Conservation (phyloP, 2,797 vertebrate genomes). For the Euphonia xanthogaster region DNA sequence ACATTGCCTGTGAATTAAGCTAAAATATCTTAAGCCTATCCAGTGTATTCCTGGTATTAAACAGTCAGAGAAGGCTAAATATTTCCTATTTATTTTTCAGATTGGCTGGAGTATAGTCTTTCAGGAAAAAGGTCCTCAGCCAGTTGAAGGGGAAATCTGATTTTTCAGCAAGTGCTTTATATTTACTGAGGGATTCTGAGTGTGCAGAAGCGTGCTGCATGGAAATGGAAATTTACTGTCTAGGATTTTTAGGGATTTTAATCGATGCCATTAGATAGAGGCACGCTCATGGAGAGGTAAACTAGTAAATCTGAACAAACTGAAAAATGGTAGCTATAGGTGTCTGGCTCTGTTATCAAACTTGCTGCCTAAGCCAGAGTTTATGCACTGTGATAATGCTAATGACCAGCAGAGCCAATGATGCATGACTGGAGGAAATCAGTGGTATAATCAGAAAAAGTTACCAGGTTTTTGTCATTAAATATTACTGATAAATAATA, state of each 20-base stretch:
- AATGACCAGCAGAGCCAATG: constrained; percentile 75
- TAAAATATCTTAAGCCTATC: constrained; percentile 3
- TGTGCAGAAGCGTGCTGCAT: constrained; percentile 15
- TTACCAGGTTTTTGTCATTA: constrained; percentile 80
- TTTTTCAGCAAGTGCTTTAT: constrained; percentile 48
- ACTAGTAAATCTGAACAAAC: constrained; percentile 67
- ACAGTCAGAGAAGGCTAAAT: constrained; percentile 3
- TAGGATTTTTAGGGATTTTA: constrained; percentile 69
- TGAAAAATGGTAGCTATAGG: constrained; percentile 72
- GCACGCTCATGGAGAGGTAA: constrained; percentile 48
- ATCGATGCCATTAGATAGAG: constrained; percentile 65
- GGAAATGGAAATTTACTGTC: constrained; percentile 59
- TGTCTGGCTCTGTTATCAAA: constrained; percentile 73
- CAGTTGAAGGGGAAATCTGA: neutral
- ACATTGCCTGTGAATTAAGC: neutral
- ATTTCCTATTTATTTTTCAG: constrained; percentile 68
- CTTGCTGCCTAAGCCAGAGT: constrained; percentile 78
- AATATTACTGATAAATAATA: constrained; percentile 82
- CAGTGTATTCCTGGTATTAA: neutral
- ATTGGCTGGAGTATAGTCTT: constrained; percentile 42
- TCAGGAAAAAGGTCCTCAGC: neutral
- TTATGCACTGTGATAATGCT: constrained; percentile 80
- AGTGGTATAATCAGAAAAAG: constrained; percentile 73
- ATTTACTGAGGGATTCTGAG: constrained; percentile 40
- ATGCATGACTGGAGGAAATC: constrained; percentile 76